Conservation (phyloP, 64 coral and sea anemone species). For the Dendrophyllia cribrosa region DNA sequence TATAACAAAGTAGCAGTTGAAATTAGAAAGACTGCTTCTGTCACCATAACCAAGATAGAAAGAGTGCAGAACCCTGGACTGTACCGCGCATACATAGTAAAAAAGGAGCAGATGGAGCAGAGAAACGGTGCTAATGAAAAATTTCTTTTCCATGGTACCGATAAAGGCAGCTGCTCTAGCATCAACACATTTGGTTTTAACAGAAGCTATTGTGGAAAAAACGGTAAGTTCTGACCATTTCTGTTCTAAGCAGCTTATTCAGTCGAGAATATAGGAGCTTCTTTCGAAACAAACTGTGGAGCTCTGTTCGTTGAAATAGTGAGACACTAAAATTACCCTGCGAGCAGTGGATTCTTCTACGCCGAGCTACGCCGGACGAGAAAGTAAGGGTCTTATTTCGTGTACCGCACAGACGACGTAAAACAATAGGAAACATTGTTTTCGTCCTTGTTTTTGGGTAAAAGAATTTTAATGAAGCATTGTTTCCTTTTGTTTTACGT, state of each 20-base stretch:
- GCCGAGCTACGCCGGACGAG: no score
- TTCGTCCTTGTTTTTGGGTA: no score
- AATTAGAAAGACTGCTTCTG: conserved; percentile 17
- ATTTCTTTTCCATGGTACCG: conserved; percentile 65
- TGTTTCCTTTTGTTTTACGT: no score
- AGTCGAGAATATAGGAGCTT: no score
- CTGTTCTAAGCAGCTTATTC: neutral
- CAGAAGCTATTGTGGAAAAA: conserved; percentile 55
- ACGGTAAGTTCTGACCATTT: conserved; percentile 9
- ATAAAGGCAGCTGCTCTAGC: conserved; percentile 21
- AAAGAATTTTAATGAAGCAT: no score
- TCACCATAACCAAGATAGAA: conserved; percentile 45
- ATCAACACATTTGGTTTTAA: conserved; percentile 60
- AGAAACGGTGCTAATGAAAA: conserved; percentile 16
- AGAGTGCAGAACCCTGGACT: conserved; percentile 48
- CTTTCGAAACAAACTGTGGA: no score
- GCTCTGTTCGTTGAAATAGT: no score
- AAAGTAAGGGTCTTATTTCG: no score
- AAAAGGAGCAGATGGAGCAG: conserved; percentile 29
- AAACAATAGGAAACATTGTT: no score
- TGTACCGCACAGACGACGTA: no score
- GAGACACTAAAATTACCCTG: no score
- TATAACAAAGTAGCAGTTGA: conserved; percentile 29
- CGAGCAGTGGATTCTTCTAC: no score
- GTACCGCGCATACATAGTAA: conserved; percentile 36